Evolutionary conservation across 35 echinoderm and acorn worm genomes (phyloP).

Genomic region (Apostichopus parvimensis): DNA sequence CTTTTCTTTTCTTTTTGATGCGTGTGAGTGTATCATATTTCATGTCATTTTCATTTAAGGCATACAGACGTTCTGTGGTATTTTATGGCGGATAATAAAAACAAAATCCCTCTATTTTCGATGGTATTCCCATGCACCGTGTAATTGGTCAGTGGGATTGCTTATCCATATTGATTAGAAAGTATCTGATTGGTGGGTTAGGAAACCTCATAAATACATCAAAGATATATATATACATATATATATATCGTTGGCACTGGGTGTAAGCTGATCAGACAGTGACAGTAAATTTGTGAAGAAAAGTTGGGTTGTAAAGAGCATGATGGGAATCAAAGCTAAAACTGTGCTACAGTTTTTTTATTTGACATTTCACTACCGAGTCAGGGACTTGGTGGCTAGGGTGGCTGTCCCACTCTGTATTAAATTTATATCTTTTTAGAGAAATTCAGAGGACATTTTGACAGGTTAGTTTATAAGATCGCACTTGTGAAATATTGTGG

Average conservation of each 20-base stretch:
- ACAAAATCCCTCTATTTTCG: background rate
- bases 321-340: background rate
- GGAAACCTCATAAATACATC: constrained; percentile 1
- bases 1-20: background rate
- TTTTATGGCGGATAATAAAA: background rate
- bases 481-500: background rate
- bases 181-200: constrained; percentile 12
- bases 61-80: background rate
- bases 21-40: background rate
- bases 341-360: background rate
- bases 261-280: background rate
- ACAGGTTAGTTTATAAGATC: background rate
- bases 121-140: background rate
- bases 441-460: background rate
- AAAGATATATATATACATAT: background rate
- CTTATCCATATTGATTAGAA: constrained; percentile 15
- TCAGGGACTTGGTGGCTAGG: background rate
- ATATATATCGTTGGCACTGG: background rate
- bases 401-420: background rate
- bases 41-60: background rate
- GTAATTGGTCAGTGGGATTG: background rate
- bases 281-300: background rate
- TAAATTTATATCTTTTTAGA: background rate
- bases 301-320: background rate
- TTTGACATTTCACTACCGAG: background rate